phyloP scores from a whole-genome alignment of 2,113 vertebrate genomes.

The Festucalex cinctus region DNA sequence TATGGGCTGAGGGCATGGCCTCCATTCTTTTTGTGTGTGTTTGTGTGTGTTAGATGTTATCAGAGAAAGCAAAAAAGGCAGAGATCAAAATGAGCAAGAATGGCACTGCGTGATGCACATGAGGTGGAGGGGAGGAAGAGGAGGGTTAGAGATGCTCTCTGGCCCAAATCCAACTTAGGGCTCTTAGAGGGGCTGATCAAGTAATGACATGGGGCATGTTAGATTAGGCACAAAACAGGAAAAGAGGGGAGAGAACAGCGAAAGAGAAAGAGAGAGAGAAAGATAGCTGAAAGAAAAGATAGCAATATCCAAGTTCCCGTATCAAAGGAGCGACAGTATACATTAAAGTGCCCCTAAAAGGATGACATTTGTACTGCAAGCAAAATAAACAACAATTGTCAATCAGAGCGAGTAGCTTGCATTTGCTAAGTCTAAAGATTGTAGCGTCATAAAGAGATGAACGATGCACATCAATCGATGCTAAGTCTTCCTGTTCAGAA shows the following conservation, averaged over 20 bases:
- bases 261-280: conserved; percentile 9
- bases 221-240: conserved; percentile 50
- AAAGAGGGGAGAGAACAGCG: conserved; percentile 33
- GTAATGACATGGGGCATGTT: conserved; percentile 57
- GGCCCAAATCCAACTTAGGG: conserved; percentile 50
- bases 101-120: neutral
- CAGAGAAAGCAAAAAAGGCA: conserved; percentile 43
- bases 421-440: conserved; percentile 30
- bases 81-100: conserved; percentile 31
- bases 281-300: conserved; percentile 34
- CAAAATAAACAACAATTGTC: neutral
- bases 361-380: conserved; percentile 9
- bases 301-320: conserved; percentile 30
- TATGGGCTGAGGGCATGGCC: conserved; percentile 72
- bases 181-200: conserved; percentile 48
- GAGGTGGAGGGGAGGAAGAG: conserved; percentile 3
- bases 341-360: conserved; percentile 28
- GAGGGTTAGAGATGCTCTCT: conserved; percentile 12
- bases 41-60: conserved; percentile 6
- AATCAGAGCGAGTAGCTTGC: conserved; percentile 54
- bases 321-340: conserved; percentile 19
- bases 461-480: conserved; percentile 49
- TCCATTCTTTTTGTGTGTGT: conserved; percentile 60
- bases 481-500: conserved; percentile 51
- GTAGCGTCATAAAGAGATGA: conserved; percentile 45